phyloP scores from a whole-genome alignment of 2,888 invertebrate species.

The Drosophila ochracea region DNA sequence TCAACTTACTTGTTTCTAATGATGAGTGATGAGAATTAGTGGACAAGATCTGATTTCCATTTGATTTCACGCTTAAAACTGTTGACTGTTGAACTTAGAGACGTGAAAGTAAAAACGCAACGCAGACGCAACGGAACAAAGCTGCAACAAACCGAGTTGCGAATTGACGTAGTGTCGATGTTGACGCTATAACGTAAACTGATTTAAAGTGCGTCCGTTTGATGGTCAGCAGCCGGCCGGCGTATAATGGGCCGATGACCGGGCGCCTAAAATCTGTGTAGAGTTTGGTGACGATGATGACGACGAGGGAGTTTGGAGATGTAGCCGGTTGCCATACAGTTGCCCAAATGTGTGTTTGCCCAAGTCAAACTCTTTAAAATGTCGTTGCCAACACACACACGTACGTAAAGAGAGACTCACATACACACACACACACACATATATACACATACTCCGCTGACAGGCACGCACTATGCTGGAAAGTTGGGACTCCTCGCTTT shows the following conservation, averaged over 20 bases:
- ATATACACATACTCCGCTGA: conserved; percentile 25
- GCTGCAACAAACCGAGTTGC: conserved; percentile 10
- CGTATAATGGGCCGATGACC: conserved; percentile 47
- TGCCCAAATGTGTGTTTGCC: conserved; percentile 57
- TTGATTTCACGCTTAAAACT: conserved; percentile 4
- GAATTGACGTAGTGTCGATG: conserved; percentile 68
- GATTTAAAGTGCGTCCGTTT: conserved; percentile 74
- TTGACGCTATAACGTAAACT: conserved; percentile 75
- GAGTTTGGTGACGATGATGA: conserved; percentile 71
- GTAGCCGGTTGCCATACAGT: conserved; percentile 36
- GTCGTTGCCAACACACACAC: conserved; percentile 36
- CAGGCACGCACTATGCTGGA: conserved; percentile 44
- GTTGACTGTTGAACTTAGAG: conserved; percentile 21
- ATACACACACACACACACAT: conserved; percentile 14
- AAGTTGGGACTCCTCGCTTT: conserved; percentile 65
- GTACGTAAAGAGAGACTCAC: conserved; percentile 11
- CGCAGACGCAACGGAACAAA: conserved; percentile 19
- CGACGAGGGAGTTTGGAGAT: conserved; percentile 12
- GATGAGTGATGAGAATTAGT: background rate
- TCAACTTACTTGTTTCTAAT: conserved; percentile 12
- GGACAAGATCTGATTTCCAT: background rate
- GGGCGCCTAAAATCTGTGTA: conserved; percentile 76
- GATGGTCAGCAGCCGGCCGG: conserved; percentile 44
- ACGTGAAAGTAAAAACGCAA: conserved; percentile 52
- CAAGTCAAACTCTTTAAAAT: conserved; percentile 69